Percentiles rank a stretch among this genome's conserved stretches.
Evolutionary conservation across 1,140 invertebrate genomes (phyloP).

Genomic region (Trachelipus rathkii): DNA sequence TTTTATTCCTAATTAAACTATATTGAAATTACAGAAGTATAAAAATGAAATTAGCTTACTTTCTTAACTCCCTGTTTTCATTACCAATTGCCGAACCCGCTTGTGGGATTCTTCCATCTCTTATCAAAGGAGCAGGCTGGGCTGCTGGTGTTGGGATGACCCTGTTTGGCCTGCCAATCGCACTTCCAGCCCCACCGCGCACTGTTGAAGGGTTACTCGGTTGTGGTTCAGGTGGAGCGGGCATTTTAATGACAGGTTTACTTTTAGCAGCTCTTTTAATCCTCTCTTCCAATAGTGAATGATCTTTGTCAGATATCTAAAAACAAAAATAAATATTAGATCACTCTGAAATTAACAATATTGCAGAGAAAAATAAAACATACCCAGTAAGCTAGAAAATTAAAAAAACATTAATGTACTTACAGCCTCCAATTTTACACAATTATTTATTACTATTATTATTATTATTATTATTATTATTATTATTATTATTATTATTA

Average conservation of each 20-base stretch:
- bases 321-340: background rate
- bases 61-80: conserved; percentile 31
- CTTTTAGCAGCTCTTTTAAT: conserved; percentile 82
- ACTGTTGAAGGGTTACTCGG: conserved; percentile 27
- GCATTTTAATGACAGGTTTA: conserved; percentile 49
- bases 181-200: conserved; percentile 13
- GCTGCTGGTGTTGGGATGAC: conserved; percentile 38
- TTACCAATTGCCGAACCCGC: conserved; percentile 23
- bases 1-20: too few relatives aligned
- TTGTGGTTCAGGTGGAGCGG: conserved; percentile 18
- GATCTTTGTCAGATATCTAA: conserved; percentile 88
- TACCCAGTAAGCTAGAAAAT: too few relatives aligned
- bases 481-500: too few relatives aligned
- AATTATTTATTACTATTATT: too few relatives aligned
- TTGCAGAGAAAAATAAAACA: too few relatives aligned
- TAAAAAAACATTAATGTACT: too few relatives aligned
- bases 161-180: conserved; percentile 31
- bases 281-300: conserved; percentile 86
- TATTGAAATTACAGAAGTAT: too few relatives aligned
- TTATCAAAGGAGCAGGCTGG: conserved; percentile 29
- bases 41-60: conserved; percentile 17
- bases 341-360: too few relatives aligned
- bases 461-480: too few relatives aligned
- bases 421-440: too few relatives aligned
- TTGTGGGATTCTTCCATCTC: conserved; percentile 26